Conservation (phyloP, 2,888 invertebrate species). For the Nephrotoma guestfalica region DNA sequence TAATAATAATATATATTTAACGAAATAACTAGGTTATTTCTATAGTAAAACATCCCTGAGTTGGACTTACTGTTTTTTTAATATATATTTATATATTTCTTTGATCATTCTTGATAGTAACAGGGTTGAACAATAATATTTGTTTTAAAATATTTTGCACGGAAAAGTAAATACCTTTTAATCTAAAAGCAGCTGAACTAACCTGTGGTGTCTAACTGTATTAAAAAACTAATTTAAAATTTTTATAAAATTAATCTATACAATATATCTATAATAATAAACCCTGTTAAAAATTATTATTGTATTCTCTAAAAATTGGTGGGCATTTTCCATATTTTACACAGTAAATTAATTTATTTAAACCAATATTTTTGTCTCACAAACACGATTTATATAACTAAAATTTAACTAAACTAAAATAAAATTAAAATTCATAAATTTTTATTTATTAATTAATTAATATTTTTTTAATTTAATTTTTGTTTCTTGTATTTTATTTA, state of each 20-base stretch:
- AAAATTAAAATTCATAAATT: not conserved
- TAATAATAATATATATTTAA: not conserved
- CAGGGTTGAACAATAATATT: not conserved
- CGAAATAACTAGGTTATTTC: not conserved
- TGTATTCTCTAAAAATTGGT: not conserved
- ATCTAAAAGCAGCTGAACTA: not conserved
- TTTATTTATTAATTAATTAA: not conserved
- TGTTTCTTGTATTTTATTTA: not conserved
- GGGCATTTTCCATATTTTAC: not conserved
- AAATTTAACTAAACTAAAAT: not conserved
- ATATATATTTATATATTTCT: not conserved
- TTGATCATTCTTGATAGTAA: not conserved
- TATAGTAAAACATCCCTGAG: not conserved
- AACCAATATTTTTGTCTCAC: not conserved
- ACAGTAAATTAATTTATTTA: not conserved
- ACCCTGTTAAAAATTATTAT: not conserved
- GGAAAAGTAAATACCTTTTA: not conserved
- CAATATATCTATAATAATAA: not conserved
- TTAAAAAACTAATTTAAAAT: not conserved
- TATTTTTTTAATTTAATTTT: not conserved
- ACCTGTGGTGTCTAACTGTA: not conserved
- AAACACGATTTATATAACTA: not conserved
- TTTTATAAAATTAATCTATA: not conserved
- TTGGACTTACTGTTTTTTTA: not conserved
- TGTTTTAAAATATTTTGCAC: not conserved